Base-by-base conservation (phyloP, 2,888 invertebrate species). In the Meloe dianella region DNA sequence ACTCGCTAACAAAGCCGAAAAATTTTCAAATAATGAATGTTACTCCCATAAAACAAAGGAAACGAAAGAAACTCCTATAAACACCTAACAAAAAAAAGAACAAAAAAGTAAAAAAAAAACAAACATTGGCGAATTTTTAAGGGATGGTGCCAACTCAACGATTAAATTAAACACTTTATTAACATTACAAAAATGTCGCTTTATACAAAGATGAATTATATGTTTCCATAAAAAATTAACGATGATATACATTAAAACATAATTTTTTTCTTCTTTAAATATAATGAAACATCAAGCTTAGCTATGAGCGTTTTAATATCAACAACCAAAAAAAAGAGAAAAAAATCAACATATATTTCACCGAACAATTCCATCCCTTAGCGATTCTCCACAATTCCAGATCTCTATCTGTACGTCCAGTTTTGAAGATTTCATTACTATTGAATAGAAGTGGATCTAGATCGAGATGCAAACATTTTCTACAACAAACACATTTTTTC, bases 161-260 rank as follows among this genome's bases (percentile, higher is more conserved):
- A 65, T 61, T 57, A 65, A 57, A 32, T 41, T 65, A 64, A 64
- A 60, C 54, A 60, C 38, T 64, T 64, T 64, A 60, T 64, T 57
- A 64, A 32, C 64, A 35, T 17, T 6, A 12, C 14, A 51, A 51
- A 51, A 24, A 24, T 12, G 22, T 7, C 12, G 5, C 12, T 22
- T 51, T 51, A 12, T 51, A 10, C 24, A 47, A 20, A 8, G 20
- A 41, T 17, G 17, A n/a, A 41, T 3, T 9, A 30, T 30, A 6
- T 30, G 30, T 27, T 27, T 27, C 27, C 2, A 3, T 2, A 27
- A 27, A 32, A 9, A 32, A 32, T 32, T 6, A 32, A 32, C 7
- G 32, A 32, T 32, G 35, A n/a, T 17, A 2, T 3, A 41, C 41
- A 41, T 41, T 41, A 35, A 35, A 35, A 35, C 17, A 17, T 41